Percentiles rank a stretch among this genome's conserved stretches.
Conservation (phyloP, 2,797 vertebrate species). For the Leuciscus waleckii region DNA sequence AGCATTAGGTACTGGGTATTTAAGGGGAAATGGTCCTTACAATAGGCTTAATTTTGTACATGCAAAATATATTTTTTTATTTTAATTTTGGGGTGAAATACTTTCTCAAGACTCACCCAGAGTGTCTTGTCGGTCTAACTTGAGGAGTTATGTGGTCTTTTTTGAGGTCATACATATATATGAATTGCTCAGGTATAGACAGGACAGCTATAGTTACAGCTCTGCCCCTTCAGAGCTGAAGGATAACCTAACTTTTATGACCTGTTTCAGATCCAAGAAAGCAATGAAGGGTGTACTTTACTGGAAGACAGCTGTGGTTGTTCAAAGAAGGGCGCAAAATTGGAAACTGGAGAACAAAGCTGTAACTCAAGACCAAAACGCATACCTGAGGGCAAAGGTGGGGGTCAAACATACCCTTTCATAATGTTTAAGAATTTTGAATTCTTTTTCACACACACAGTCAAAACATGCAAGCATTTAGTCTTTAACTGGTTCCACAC, state of each 20-base stretch:
- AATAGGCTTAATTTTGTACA: background rate
- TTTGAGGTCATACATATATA: background rate
- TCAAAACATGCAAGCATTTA: background rate
- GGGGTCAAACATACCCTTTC: slow-evolving; percentile 19
- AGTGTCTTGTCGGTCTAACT: background rate
- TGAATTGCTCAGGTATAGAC: slow-evolving; percentile 3
- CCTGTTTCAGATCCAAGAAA: slow-evolving; percentile 27
- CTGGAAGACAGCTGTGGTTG: slow-evolving; percentile 14
- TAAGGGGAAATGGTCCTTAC: background rate
- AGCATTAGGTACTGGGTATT: background rate
- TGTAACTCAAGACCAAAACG: slow-evolving; percentile 2
- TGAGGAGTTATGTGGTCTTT: background rate
- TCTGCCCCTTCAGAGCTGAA: background rate
- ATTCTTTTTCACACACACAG: background rate
- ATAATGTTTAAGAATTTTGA: slow-evolving; percentile 29
- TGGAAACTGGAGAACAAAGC: slow-evolving; percentile 25
- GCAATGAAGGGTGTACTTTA: slow-evolving; percentile 28
- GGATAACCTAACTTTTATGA: background rate
- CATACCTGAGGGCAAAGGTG: slow-evolving; percentile 46
- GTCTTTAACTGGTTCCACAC: background rate
- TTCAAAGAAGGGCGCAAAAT: slow-evolving; percentile 11
- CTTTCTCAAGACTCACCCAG: background rate
- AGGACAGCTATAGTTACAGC: background rate
- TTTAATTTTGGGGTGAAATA: background rate
- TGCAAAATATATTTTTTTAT: background rate